These are phyloP conservation scores for Eristalis tenax DNA, from an alignment of 2,888 invertebrate genomes.

Conservation along the genomic window DNA sequence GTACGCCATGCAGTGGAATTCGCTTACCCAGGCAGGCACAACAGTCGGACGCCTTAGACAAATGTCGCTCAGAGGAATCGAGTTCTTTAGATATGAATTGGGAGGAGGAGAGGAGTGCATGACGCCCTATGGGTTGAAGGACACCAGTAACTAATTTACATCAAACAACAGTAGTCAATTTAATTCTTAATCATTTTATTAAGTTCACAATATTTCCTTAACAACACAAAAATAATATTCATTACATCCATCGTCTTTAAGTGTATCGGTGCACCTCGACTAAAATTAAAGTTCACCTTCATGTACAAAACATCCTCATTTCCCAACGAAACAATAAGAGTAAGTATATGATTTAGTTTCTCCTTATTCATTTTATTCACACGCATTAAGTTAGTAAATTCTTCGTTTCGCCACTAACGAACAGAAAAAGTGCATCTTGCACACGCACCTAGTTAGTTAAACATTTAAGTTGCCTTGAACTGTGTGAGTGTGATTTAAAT, in stretches of 20 bases:
- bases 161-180: neutral
- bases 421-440: neutral
- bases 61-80: too few relatives aligned
- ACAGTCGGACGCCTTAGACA: too few relatives aligned
- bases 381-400: slow-evolving; percentile 1
- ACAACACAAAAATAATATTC: slow-evolving; percentile 35
- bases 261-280: slow-evolving; percentile 12
- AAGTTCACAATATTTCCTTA: slow-evolving; percentile 25
- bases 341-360: neutral
- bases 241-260: slow-evolving; percentile 16
- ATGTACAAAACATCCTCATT: slow-evolving; percentile 20
- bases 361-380: slow-evolving; percentile 8
- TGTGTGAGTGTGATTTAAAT: slow-evolving; percentile 19
- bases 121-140: too few relatives aligned
- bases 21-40: too few relatives aligned
- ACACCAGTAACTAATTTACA: too few relatives aligned
- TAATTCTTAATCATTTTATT: slow-evolving; percentile 35
- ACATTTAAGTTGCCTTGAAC: slow-evolving; percentile 17
- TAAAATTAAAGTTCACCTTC: slow-evolving; percentile 12
- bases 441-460: neutral
- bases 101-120: too few relatives aligned
- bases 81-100: too few relatives aligned
- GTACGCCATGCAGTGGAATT: too few relatives aligned
- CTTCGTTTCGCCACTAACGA: neutral
- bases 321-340: slow-evolving; percentile 16